These are phyloP conservation scores for Martes martes DNA, from an alignment of 2,113 vertebrate genomes.

Conservation along the genomic window DNA sequence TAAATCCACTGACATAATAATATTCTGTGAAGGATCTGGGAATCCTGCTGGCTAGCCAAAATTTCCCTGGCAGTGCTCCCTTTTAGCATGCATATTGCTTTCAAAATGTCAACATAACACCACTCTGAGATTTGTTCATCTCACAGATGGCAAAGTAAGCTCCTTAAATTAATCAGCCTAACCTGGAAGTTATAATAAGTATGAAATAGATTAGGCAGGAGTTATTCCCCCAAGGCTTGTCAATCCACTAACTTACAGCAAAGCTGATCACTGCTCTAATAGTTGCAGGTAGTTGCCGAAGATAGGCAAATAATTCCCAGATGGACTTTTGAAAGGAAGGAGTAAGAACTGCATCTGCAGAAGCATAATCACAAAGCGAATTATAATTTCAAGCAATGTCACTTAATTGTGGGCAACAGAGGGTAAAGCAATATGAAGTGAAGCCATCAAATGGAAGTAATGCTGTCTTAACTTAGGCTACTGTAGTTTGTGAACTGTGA, in stretches of 20 bases:
- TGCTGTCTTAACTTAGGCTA: not conserved
- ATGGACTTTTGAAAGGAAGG: not conserved
- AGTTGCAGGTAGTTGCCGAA: constrained; percentile 1
- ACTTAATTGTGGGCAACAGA: constrained; percentile 32
- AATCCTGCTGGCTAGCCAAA: not conserved
- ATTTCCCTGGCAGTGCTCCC: not conserved
- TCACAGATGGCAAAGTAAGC: constrained; percentile 30
- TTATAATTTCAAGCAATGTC: constrained; percentile 34
- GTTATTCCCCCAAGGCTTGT: not conserved
- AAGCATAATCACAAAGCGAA: constrained; percentile 14
- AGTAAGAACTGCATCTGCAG: not conserved
- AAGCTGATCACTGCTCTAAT: constrained; percentile 1
- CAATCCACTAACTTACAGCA: not conserved
- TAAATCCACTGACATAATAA: not conserved
- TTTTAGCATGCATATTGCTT: not conserved
- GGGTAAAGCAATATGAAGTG: not conserved
- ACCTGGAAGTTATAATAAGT: not conserved
- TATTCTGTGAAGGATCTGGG: not conserved
- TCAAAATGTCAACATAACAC: constrained; percentile 19
- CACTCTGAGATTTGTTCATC: constrained; percentile 20
- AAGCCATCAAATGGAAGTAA: not conserved
- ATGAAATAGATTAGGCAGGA: constrained; percentile 40
- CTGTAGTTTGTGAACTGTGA: not conserved
- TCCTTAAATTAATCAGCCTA: constrained; percentile 57
- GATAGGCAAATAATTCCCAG: not conserved